Evolutionary conservation across 2,797 vertebrate genomes (phyloP), one percentile per base, ranked within the genome.

Genomic region (Peromyscus aztecus): DNA sequence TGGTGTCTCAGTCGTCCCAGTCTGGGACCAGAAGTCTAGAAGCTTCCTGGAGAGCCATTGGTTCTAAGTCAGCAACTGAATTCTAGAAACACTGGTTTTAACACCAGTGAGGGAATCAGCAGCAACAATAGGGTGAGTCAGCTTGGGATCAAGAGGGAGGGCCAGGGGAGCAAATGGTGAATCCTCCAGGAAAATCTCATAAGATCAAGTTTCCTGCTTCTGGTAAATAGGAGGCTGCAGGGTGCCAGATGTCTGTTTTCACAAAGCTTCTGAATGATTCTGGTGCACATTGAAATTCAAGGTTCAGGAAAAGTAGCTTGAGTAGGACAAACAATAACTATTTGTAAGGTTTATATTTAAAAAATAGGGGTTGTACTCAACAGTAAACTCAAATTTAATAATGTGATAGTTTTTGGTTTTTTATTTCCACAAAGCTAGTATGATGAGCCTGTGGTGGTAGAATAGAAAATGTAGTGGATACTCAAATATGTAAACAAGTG

Each of bases 341-440:
- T 71, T 77, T 94, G 43, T 31, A 89, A 95, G 71, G 43, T 78
- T 87, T 37, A 17, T 67, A 61, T 83, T 94, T 61, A 21, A 84
- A 80, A 76, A 14, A 34, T 43, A 43, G 10, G 3, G 1, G 27
- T 49, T n/a, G 82, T 57, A 82, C 24, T 89, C 59, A 77, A 75
- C 12, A 59, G 17, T 86, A 71, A 92, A 43, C 2, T 69, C 14
- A 63, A 69, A 94, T 63, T 81, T 73, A 65, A 31, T 55, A 81
- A 23, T 55, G 37, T 31, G 46, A n/a, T 89, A 29, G 61, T 76
- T 92, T 69, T 49, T 77, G 55, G n/a, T 92, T 69, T 49, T 77
- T 80, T 55, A 76, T 11, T 34, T 29, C 23, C 17, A 0, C 1
- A 19, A 93, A 83, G 55, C 34, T 81, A 29, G 40, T 40, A 37